Base-by-base conservation (phyloP, 2,888 invertebrate species). In the Prosopocoilus inquinatus region DNA sequence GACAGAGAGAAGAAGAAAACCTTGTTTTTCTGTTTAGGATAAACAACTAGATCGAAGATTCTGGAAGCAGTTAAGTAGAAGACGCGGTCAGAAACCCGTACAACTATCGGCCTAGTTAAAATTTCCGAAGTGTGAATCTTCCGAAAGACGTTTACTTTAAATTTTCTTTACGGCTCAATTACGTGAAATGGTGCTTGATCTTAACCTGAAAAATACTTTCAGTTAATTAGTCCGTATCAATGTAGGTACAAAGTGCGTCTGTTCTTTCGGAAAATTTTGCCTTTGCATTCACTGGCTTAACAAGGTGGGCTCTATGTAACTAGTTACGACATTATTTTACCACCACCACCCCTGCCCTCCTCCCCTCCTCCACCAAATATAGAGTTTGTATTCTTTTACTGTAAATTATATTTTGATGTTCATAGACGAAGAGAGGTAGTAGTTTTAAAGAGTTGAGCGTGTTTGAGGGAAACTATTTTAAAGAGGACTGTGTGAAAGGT, bases 1-100 rank as follows among this genome's bases (percentile, higher is more conserved):
- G n/a, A n/a, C n/a, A 3, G 7, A 28, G 38, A 38, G 9, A 38
- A 38, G 12, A n/a, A 5, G 3, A 36, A n/a, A n/a, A n/a, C n/a
- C 15, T 3, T 11, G 13, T 9, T 45, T 45, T 53, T 56, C 48
- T 69, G 81, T 80, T 51, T 79, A 89, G 89, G 89, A 89, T 71
- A 89, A 87, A 76, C 86, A 87, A 71, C 78, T 89, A 74, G 89
- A 90, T 74, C 84, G 88, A 74, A 80, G 89, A 70, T 88, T 90
- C 74, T 89, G 89, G 89, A 89, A 88, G 78, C 89, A 90, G 75
- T 82, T 90, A 68, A 86, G 85, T 65, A 86, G 85, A 80, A 82
- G 89, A 75, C 84, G 86, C 47, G 67, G 70, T 46, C 52, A 57
- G 47, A 62, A 62, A 50, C 58, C 60, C 20, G 35, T 62, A 34